Evolutionary conservation across 2,888 invertebrate genomes (phyloP).

Genomic region (Callimorpha dominula): DNA sequence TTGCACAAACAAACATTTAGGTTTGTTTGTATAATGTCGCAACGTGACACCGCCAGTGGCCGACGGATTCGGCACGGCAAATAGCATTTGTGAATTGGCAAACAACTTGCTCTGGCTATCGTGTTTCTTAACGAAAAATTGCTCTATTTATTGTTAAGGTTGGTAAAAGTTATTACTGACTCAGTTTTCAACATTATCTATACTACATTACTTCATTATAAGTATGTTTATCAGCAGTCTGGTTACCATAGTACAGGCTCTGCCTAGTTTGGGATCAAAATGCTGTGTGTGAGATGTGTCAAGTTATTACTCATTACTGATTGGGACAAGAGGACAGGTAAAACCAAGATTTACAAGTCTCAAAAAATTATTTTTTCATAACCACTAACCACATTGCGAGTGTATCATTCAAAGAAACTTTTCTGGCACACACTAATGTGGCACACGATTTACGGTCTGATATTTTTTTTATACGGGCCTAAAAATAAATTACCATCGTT

Average conservation of each 20-base stretch:
- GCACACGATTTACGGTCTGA: too few relatives aligned
- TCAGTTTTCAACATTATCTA: not conserved
- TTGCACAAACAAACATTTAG: slow-evolving; percentile 75
- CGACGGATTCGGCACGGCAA: slow-evolving; percentile 80
- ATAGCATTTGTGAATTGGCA: slow-evolving; percentile 80
- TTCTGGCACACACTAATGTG: too few relatives aligned
- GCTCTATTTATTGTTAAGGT: slow-evolving; percentile 16
- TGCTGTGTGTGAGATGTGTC: too few relatives aligned
- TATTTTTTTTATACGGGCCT: too few relatives aligned
- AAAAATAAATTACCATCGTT: too few relatives aligned
- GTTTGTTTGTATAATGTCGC: slow-evolving; percentile 72
- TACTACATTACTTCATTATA: not conserved
- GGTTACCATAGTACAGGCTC: too few relatives aligned
- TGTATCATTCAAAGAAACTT: too few relatives aligned
- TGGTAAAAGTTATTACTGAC: not conserved
- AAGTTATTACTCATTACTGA: too few relatives aligned
- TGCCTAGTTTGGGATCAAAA: too few relatives aligned
- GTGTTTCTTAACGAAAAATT: slow-evolving; percentile 63
- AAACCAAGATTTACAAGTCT: too few relatives aligned
- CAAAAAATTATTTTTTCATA: not conserved
- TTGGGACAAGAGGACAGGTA: too few relatives aligned
- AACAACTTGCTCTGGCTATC: slow-evolving; percentile 81
- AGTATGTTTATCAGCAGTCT: too few relatives aligned
- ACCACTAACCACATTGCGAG: not conserved
- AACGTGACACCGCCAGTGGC: slow-evolving; percentile 82